phyloP scores from a whole-genome alignment of 2,888 invertebrate genomes.

The Napeogenes inachia region DNA sequence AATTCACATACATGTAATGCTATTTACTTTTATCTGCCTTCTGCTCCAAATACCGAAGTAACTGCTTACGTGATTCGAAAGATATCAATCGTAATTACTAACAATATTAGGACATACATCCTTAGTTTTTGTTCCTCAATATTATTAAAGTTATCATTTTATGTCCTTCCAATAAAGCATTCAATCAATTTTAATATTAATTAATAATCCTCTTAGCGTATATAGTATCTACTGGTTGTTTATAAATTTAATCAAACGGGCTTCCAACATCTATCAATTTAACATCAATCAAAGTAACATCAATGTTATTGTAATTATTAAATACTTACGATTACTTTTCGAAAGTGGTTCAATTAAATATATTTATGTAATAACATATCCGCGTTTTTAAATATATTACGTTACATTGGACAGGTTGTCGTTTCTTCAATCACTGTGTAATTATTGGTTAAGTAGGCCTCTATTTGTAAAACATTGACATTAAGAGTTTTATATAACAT shows the following conservation, averaged over 20 bases:
- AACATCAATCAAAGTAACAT: not conserved
- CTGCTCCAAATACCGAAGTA: conserved; percentile 2
- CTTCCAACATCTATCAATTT: not conserved
- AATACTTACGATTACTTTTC: conserved; percentile 6
- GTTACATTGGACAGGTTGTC: conserved; percentile 5
- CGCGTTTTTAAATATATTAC: conserved; percentile 12
- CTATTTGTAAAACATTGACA: conserved; percentile 14
- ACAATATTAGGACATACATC: not conserved
- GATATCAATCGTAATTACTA: not conserved
- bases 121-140: no score
- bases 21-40: no score
- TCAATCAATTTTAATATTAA: no score
- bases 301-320: not conserved
- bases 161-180: no score
- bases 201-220: no score
- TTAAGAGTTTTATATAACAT: conserved; percentile 7
- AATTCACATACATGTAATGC: no score
- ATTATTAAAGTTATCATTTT: no score
- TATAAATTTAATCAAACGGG: no score
- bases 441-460: conserved; percentile 11
- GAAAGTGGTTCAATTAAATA: conserved; percentile 15
- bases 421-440: conserved; percentile 15
- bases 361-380: conserved; percentile 12
- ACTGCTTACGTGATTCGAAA: not conserved
- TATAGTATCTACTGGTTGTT: no score